Base-by-base conservation (phyloP, 1,140 invertebrate species). In the Fopius arisanus region DNA sequence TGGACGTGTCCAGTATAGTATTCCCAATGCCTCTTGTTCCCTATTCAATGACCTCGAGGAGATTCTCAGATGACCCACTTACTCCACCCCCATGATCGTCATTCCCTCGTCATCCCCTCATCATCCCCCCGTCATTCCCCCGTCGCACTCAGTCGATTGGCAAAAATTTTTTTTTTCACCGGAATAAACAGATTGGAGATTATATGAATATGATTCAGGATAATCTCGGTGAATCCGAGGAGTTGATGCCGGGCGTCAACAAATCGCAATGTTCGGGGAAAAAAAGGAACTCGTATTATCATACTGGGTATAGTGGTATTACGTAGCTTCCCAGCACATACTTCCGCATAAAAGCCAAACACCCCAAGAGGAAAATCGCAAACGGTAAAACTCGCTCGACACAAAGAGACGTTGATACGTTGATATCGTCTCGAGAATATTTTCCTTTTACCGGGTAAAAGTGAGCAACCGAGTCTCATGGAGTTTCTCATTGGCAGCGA, bases 31-130 rank as follows among this genome's bases (percentile, higher is more conserved):
- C 16, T 21, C 41, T 54, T 51, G 40, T 28, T 16, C 23, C 21
- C 4, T 69, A 51, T 69, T 69, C 48, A 29, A 28, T 33, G 54
- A 59, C 54, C 21, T 63, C 5, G 59, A 63, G 29, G 31, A 37
- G 33, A 70, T 59, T 33, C 21, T 43, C 12, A 21, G 37, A 65
- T 72, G 70, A 72, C 70, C 70, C 40, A 72, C 54, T 72, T 72
- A 40, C 62, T 37, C 5, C 4, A 59, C 16, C 5, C 54, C 23
- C 23, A 10, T 3, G 26, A 59, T 59, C 26, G 9, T 48, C 43
- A 48, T 0, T 19, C 29, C 29, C 29, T 31, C 29, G 29, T 31
- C 3, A 31, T 7, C 29, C 29, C 29, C 29, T 31, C 29, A 7
- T 31, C 3, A 31, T 7, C 29, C 29, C 29, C n/a, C n/a, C 26